These are phyloP conservation scores for Paralvinella palmiformis DNA, from an alignment of 1,140 invertebrate genomes.

Conservation along the genomic window DNA sequence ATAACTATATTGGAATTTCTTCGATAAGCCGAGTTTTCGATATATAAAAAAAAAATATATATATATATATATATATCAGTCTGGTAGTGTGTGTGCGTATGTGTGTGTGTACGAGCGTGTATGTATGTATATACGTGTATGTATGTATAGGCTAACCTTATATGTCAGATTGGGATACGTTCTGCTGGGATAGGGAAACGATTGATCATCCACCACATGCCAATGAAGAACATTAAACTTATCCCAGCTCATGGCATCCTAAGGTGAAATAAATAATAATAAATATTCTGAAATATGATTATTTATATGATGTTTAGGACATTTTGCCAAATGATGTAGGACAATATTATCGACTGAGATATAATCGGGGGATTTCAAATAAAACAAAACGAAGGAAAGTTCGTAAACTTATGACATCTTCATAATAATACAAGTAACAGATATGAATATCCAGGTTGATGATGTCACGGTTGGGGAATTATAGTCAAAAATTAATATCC, in stretches of 20 bases:
- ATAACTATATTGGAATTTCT: too few species aligned
- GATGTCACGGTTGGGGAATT: too few species aligned
- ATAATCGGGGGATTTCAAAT: not conserved
- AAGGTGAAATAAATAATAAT: slow-evolving; percentile 9
- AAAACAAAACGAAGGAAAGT: not conserved
- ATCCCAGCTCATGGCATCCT: slow-evolving; percentile 71
- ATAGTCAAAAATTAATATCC: too few species aligned
- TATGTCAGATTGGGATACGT: slow-evolving; percentile 60
- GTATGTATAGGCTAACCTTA: slow-evolving; percentile 38
- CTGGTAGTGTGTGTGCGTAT: too few species aligned
- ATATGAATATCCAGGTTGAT: too few species aligned
- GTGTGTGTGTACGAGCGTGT: too few species aligned
- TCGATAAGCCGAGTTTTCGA: too few species aligned
- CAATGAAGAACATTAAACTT: slow-evolving; percentile 92
- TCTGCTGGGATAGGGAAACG: slow-evolving; percentile 77
- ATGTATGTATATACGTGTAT: too few species aligned
- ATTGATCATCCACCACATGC: slow-evolving; percentile 88
- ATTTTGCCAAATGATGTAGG: slow-evolving; percentile 8
- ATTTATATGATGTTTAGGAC: slow-evolving; percentile 14
- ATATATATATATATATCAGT: too few species aligned
- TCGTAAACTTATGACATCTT: not conserved
- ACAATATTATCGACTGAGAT: slow-evolving; percentile 7
- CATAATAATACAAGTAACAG: not conserved
- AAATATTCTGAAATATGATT: not conserved
- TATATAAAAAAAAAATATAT: too few species aligned